Evolutionary conservation across 1,140 invertebrate species (phyloP), one percentile per base, ranked within the genome.

Genomic region (Kradibia gibbosae): DNA sequence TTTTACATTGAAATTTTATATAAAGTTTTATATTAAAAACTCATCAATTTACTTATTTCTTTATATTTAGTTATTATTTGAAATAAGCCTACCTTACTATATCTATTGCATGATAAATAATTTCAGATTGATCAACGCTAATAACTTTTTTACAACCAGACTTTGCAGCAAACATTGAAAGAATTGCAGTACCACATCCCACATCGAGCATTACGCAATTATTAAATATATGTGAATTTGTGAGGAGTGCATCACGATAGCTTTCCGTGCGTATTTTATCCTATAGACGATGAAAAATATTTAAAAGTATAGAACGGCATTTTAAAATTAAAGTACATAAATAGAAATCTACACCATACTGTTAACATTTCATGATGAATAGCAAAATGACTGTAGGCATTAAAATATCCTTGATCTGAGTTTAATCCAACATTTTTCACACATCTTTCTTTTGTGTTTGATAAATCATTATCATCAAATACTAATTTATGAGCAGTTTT

Each of bases 351-450:
- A 82, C 76, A 62, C 76, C 81, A 65, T 92, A 94, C 95, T 82
- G 94, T 95, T 17, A 98, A 90, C 97, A 98, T 98, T 88, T 97
- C 97, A 91, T 98, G 97, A 93, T 99, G 99, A 87, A 99, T 99
- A 20, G 96, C 96, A 93, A 98, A 99, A 92, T 99, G 98, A 80
- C 97, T 96, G 90, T 99, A 99, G 5, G 97, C 97, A 88, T 95
- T 96, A 88, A 99, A 99, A 91, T 99, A 99, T 83, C 94, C 93
- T 85, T 94, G 93, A 86, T 97, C 95, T 82, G 93, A 90, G 85
- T 93, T 91, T 80, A 92, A 85, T 79, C 85, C 85, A 77, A 89
- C 84, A 83, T 91, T 90, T 77, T 93, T 91, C 85, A 89, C 84
- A 81, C 84, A 83, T 84, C 87, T 88, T 88, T 89, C 84, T 74